Base-by-base conservation (phyloP, 2,888 invertebrate genomes). In the Heteropelma amictum region DNA sequence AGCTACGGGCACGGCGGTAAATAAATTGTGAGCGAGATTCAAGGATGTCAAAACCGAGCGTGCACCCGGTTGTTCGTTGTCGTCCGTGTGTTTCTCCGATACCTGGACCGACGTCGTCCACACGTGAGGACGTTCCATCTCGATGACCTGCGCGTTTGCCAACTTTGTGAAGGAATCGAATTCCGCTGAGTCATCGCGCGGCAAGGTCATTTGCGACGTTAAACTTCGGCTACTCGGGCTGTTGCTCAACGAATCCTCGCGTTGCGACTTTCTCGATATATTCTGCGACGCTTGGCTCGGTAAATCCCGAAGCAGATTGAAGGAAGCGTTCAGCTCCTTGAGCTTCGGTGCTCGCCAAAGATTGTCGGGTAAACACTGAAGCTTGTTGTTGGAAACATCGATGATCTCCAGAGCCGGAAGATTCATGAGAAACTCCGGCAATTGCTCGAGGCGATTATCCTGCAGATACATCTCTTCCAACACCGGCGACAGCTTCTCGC, bases 311-410 rank as follows among this genome's bases (percentile, higher is more conserved):
- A 98, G 90, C 63, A 96, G 92, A 91, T 99, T 99, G 84, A 97
- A 94, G 0, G 97, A 95, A 0, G 94, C 94, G 89, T 97, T 97
- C 28, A 98, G 90, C 88, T 98, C 98, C 63, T 96, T 92, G 51
- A 98, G 90, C 71, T 95, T 94, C 0, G 96, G 95, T 0, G 97
- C 93, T 10, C 92, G 90, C 98, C 98, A 98, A 91, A 98, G 90
- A 77, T 93, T 93, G 68, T 93, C 93, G 0, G 98, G 98, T 64
- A 98, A 90, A 53, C 92, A 90, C 77, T 96, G 94, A 64, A 98
- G 90, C 89, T 97, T 96, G 90, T 99, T 99, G 90, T 97, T 97
- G 0, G 98, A 96, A n/a, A 97, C 93, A 88, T 98, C 98, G 78
- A 99, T 91, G 1, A 95, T 94, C 8, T 93, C 91, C 38, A 98